These are phyloP conservation scores for Lymantria monacha DNA, from an alignment of 2,888 invertebrate species.

Conservation along the genomic window DNA sequence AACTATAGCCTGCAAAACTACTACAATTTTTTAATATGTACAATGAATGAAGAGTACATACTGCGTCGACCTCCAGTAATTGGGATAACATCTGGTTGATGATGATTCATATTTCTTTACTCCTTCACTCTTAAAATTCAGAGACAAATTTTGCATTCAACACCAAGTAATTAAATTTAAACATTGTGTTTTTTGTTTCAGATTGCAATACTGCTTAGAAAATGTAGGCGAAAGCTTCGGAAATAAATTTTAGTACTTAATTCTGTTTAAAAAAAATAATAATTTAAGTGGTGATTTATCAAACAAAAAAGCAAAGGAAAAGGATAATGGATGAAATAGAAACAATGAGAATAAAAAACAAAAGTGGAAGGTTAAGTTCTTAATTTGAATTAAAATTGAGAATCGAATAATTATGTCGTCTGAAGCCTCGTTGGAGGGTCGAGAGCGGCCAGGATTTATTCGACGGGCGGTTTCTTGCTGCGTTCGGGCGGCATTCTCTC, in stretches of 20 bases:
- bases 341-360: conserved; percentile 26
- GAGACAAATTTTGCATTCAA: too few species aligned
- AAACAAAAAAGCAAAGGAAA: not conserved
- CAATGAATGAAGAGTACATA: too few species aligned
- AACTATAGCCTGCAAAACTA: too few species aligned
- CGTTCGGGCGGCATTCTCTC: conserved; percentile 84
- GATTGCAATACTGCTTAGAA: conserved; percentile 20
- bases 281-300: not conserved
- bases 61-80: too few species aligned
- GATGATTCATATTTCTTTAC: too few species aligned
- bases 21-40: too few species aligned
- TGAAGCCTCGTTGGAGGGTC: conserved; percentile 71
- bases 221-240: not conserved
- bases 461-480: conserved; percentile 62
- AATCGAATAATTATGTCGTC: conserved; percentile 60
- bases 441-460: conserved; percentile 59
- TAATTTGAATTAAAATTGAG: conserved; percentile 24
- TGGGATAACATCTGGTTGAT: too few species aligned
- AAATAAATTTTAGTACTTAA: conserved; percentile 1
- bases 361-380: conserved; percentile 27
- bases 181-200: conserved; percentile 28
- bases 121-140: too few species aligned
- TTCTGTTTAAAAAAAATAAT: conserved; percentile 1
- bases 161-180: not conserved
- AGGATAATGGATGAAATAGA: conserved; percentile 16